These are phyloP conservation scores for Typhlichthys subterraneus DNA, from an alignment of 2,797 vertebrate species.

Conservation along the genomic window DNA sequence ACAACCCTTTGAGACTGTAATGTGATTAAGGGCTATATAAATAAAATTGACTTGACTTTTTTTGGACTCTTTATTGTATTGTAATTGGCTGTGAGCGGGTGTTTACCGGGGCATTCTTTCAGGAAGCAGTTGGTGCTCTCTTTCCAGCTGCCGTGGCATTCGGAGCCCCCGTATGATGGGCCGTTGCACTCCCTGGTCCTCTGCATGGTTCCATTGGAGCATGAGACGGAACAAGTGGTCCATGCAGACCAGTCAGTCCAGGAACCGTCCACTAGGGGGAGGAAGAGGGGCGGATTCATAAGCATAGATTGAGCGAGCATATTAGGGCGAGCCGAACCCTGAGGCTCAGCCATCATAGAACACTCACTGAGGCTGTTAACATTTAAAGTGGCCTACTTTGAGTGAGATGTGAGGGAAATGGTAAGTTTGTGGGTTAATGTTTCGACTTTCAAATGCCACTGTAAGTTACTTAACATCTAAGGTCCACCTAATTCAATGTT, in stretches of 20 bases:
- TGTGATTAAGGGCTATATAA: too few relatives aligned
- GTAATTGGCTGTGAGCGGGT: background rate
- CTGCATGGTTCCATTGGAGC: constrained; percentile 95
- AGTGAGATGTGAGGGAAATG: constrained; percentile 24
- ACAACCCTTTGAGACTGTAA: too few relatives aligned
- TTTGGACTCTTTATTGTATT: background rate
- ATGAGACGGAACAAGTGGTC: constrained; percentile 88
- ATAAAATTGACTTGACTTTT: background rate
- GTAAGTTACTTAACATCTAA: constrained; percentile 5
- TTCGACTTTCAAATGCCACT: constrained; percentile 18
- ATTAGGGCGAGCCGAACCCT: constrained; percentile 12
- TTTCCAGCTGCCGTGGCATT: constrained; percentile 93
- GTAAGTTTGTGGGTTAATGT: constrained; percentile 19
- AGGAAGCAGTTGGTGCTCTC: constrained; percentile 90
- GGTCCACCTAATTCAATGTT: constrained; percentile 8
- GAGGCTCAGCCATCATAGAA: constrained; percentile 13
- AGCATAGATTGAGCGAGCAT: background rate
- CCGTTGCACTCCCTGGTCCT: constrained; percentile 94
- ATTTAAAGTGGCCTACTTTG: constrained; percentile 39
- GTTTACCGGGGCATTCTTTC: constrained; percentile 90
- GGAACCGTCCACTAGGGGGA: constrained; percentile 90
- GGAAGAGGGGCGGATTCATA: constrained; percentile 32
- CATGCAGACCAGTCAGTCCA: constrained; percentile 98
- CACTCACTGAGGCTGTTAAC: constrained; percentile 31
- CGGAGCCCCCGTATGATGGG: constrained; percentile 94